These are phyloP conservation scores for Tubulanus polymorphus DNA, from an alignment of 2,888 invertebrate species.

Conservation along the genomic window DNA sequence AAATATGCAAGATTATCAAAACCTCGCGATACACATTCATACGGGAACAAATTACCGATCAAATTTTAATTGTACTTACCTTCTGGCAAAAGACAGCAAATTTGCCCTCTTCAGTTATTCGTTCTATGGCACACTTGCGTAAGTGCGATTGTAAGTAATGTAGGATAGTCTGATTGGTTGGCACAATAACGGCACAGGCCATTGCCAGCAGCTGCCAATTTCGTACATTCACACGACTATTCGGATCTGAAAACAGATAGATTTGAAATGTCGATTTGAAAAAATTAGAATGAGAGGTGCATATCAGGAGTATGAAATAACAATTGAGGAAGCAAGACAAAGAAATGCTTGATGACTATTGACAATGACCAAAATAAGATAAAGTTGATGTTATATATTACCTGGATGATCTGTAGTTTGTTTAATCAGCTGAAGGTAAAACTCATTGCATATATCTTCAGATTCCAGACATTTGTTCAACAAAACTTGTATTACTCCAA, in stretches of 20 bases:
- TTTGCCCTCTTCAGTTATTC: slow-evolving; percentile 87
- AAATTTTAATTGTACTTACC: slow-evolving; percentile 24
- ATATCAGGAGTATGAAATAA: no score
- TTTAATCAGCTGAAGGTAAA: slow-evolving; percentile 87
- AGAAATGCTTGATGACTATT: no score
- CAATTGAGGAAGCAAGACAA: no score
- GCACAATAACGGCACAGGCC: slow-evolving; percentile 77
- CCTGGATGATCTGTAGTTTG: slow-evolving; percentile 70
- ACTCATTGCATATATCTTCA: slow-evolving; percentile 76
- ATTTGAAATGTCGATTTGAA: neutral
- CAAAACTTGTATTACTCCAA: slow-evolving; percentile 80
- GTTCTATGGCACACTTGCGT: slow-evolving; percentile 81
- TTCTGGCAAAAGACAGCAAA: slow-evolving; percentile 84
- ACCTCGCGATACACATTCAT: no score
- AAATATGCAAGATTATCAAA: no score
- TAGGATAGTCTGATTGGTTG: slow-evolving; percentile 78
- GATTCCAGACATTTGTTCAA: slow-evolving; percentile 88
- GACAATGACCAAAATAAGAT: no score
- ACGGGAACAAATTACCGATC: no score
- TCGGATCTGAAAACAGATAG: slow-evolving; percentile 31
- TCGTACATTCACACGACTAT: slow-evolving; percentile 57
- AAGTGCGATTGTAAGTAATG: slow-evolving; percentile 85
- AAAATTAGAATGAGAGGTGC: no score
- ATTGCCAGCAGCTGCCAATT: slow-evolving; percentile 88
- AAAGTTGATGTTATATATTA: slow-evolving; percentile 16